Conservation (phyloP, 2,888 invertebrate species). For the Heteromurus nitidus region DNA sequence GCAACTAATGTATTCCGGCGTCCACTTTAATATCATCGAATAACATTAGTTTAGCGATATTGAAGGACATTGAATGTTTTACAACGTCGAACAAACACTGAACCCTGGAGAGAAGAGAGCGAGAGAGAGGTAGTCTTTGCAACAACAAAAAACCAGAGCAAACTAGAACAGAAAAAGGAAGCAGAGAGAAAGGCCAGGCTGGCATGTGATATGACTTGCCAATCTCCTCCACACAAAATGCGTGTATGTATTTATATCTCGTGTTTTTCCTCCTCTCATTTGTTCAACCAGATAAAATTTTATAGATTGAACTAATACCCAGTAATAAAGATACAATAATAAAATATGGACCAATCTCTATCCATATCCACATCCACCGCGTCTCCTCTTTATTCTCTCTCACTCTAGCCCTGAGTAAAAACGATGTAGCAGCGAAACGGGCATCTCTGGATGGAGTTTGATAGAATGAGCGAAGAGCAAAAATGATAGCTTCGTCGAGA, state of each 20-base stretch:
- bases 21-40: no score
- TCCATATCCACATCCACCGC: conserved; percentile 18
- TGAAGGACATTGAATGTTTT: neutral
- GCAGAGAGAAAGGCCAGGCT: no score
- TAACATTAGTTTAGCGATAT: neutral
- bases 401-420: neutral
- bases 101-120: no score
- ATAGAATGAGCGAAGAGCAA: conserved; percentile 16
- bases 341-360: conserved; percentile 59
- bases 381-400: neutral
- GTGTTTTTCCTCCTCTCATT: conserved; percentile 15
- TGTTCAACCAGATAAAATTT: conserved; percentile 53
- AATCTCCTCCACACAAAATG: neutral
- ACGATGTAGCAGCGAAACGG: no score
- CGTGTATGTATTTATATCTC: no score
- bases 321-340: conserved; percentile 64
- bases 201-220: conserved; percentile 18
- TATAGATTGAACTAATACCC: conserved; percentile 54
- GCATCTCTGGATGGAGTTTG: neutral
- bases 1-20: no score
- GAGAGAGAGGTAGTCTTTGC: no score
- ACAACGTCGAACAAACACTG: no score
- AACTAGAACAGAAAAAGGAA: no score
- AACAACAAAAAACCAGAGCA: no score
- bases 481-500: conserved; percentile 10